Conservation (phyloP, 2,888 invertebrate genomes). For the Dolomedes plantarius region DNA sequence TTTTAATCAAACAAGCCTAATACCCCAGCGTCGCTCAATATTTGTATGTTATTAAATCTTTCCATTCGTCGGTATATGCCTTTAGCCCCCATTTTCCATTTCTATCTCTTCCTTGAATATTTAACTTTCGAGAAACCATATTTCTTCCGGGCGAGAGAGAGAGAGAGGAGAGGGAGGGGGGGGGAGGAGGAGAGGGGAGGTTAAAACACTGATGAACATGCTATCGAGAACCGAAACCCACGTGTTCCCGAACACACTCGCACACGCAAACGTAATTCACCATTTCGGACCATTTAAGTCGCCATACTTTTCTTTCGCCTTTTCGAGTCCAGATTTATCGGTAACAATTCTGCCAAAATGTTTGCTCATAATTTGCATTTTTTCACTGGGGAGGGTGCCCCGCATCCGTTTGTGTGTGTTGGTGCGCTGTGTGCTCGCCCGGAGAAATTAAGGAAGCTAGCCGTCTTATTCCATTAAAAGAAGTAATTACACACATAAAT, state of each 20-base stretch:
- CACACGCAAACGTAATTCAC: slow-evolving; percentile 18
- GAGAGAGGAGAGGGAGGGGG: not conserved
- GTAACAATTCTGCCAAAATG: slow-evolving; percentile 66
- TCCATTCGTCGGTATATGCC: not conserved
- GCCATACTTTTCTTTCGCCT: slow-evolving; percentile 22
- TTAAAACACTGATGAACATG: slow-evolving; percentile 12
- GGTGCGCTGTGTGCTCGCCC: too few relatives aligned
- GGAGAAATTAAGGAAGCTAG: slow-evolving; percentile 63
- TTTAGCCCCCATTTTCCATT: not conserved
- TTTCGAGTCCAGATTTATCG: slow-evolving; percentile 56
- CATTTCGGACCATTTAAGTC: slow-evolving; percentile 35
- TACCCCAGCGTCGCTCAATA: not conserved
- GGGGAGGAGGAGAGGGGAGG: not conserved
- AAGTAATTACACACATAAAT: slow-evolving; percentile 69
- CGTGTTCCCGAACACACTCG: slow-evolving; percentile 2
- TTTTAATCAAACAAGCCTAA: slow-evolving; percentile 2
- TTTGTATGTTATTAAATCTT: slow-evolving; percentile 16
- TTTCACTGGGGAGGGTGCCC: slow-evolving; percentile 46
- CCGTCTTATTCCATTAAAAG: slow-evolving; percentile 70
- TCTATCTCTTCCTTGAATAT: not conserved
- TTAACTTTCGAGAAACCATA: slow-evolving; percentile 4
- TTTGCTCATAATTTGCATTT: slow-evolving; percentile 70
- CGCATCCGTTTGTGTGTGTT: not conserved
- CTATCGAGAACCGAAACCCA: slow-evolving; percentile 18
- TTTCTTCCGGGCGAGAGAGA: not conserved